phyloP scores from a whole-genome alignment of 2,888 invertebrate genomes.

The Dastarcus helophoroides region DNA sequence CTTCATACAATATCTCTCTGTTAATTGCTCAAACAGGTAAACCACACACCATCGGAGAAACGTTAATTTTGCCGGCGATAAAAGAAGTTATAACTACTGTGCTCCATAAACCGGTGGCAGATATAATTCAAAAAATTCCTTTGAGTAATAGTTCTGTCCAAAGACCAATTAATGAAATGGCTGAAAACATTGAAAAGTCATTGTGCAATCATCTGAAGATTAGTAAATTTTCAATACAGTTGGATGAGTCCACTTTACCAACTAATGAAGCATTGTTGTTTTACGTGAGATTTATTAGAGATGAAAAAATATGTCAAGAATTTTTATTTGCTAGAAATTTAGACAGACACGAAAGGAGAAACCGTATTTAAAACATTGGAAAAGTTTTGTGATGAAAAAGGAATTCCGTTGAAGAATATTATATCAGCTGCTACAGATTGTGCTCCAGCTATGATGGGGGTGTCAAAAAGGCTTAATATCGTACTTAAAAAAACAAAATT shows the following conservation, averaged over 20 bases:
- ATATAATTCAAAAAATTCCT: slow-evolving; percentile 10
- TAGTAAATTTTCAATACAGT: slow-evolving; percentile 16
- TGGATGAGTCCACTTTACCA: slow-evolving; percentile 19
- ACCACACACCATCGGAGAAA: slow-evolving; percentile 14
- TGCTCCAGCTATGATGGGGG: too few species aligned
- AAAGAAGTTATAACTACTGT: slow-evolving; percentile 14
- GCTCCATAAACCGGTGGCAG: slow-evolving; percentile 13
- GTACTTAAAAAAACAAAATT: too few species aligned
- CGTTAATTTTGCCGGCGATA: slow-evolving; percentile 17
- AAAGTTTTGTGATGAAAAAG: too few species aligned
- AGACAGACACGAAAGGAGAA: too few species aligned
- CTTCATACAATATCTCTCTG: slow-evolving; percentile 14
- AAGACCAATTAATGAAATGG: slow-evolving; percentile 17
- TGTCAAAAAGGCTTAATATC: too few species aligned
- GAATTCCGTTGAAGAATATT: too few species aligned
- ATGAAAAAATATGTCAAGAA: too few species aligned
- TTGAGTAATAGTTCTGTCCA: slow-evolving; percentile 15
- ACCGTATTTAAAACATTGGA: too few species aligned
- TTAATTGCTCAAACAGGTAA: slow-evolving; percentile 11
- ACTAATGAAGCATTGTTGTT: slow-evolving; percentile 16
- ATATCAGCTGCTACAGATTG: too few species aligned
- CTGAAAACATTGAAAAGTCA: slow-evolving; percentile 15
- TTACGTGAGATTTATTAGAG: too few species aligned
- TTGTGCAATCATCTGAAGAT: slow-evolving; percentile 15
- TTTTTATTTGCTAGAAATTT: too few species aligned